These are phyloP conservation scores for Athripsodes cinereus DNA, from an alignment of 2,888 invertebrate species.

Conservation along the genomic window DNA sequence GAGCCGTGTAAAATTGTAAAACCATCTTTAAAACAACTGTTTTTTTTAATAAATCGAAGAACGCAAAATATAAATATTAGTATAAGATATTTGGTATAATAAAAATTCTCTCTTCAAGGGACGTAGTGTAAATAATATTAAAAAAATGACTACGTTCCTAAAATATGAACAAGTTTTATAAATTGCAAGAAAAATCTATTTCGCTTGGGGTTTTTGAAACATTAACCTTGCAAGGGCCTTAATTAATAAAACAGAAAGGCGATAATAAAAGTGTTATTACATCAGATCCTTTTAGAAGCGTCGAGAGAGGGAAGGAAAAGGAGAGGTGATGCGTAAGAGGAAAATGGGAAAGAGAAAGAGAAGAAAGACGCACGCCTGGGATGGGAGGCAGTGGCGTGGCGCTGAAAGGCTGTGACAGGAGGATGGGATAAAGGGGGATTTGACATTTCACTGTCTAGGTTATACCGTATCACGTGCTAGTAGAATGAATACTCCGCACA, in stretches of 20 bases:
- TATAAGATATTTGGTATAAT: no score
- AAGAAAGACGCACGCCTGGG: no score
- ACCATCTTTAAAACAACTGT: no score
- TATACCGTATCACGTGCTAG: not conserved
- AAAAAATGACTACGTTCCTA: no score
- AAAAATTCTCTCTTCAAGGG: no score
- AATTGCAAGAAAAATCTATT: no score
- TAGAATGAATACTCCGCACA: not conserved
- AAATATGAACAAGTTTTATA: no score
- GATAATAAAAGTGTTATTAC: not conserved
- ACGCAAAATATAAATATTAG: no score
- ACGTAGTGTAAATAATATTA: no score
- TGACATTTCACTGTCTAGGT: conserved; percentile 5
- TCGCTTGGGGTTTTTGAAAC: not conserved
- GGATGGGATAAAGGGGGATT: conserved; percentile 4
- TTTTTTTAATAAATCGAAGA: no score
- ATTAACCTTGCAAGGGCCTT: not conserved
- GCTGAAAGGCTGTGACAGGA: conserved; percentile 3
- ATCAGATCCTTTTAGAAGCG: not conserved
- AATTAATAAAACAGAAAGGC: not conserved
- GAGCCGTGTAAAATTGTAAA: no score
- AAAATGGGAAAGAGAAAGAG: not conserved
- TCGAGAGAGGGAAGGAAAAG: not conserved
- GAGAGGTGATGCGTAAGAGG: not conserved
- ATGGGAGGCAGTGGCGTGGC: not conserved